These are phyloP conservation scores for Arion vulgaris DNA, from an alignment of 1,140 invertebrate species.

Conservation along the genomic window DNA sequence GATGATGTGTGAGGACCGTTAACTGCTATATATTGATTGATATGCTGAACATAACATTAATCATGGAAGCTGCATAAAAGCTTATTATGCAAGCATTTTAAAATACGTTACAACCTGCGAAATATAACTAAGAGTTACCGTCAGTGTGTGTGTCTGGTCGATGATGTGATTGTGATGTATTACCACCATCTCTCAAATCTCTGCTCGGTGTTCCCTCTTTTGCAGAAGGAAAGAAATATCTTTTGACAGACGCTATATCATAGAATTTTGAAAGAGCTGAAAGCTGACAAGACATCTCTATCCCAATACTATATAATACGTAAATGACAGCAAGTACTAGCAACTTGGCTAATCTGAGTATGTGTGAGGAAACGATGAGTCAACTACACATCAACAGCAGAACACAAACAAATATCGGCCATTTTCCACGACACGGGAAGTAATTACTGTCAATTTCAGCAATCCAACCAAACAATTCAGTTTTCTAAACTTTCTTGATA, in stretches of 20 bases:
- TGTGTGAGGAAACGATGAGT: background rate
- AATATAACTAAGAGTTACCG: background rate
- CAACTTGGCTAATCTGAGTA: background rate
- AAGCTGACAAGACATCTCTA: conserved; percentile 64
- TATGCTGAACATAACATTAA: too few species aligned
- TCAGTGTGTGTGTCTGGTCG: background rate
- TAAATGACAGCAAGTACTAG: background rate
- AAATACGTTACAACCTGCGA: too few species aligned
- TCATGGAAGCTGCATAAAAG: too few species aligned
- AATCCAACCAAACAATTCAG: too few species aligned
- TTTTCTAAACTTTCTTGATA: too few species aligned
- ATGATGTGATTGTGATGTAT: background rate
- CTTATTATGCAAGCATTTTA: too few species aligned
- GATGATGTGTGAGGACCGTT: too few species aligned
- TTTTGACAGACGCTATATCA: conserved; percentile 54
- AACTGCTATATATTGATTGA: too few species aligned
- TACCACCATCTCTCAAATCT: background rate
- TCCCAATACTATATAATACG: too few species aligned
- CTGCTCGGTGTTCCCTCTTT: conserved; percentile 45
- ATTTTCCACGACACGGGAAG: background rate
- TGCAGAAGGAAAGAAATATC: conserved; percentile 59
- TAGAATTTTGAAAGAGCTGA: conserved; percentile 58
- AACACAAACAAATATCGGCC: conserved; percentile 28
- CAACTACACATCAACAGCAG: background rate
- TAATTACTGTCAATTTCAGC: too few species aligned